Conservation (phyloP, 2,888 invertebrate genomes). For the Cataglyphis cursor region DNA sequence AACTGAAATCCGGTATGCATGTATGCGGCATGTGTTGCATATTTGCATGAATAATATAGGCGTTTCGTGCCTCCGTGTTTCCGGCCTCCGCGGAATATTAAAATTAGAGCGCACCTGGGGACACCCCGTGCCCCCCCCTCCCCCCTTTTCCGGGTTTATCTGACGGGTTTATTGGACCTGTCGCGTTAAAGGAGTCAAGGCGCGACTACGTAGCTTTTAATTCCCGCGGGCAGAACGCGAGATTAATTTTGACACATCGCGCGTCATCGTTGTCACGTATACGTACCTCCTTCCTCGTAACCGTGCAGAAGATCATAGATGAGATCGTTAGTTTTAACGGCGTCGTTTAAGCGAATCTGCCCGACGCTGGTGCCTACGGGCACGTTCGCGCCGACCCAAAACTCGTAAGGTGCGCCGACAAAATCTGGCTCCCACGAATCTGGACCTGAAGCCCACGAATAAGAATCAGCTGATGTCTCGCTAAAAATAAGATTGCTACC, state of each 20-base stretch:
- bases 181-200: conserved; percentile 36
- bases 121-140: neutral
- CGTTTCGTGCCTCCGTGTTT: conserved; percentile 15
- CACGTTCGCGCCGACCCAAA: conserved; percentile 96
- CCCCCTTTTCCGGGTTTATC: neutral
- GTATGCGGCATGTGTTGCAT: conserved; percentile 67
- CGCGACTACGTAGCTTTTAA: conserved; percentile 25
- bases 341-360: conserved; percentile 93
- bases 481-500: neutral
- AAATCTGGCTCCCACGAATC: conserved; percentile 91
- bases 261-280: neutral
- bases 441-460: conserved; percentile 85
- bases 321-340: conserved; percentile 89
- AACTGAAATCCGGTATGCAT: conserved; percentile 87
- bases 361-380: conserved; percentile 95
- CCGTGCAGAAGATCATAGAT: conserved; percentile 94
- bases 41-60: conserved; percentile 61
- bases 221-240: neutral
- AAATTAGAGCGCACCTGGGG: conserved; percentile 38
- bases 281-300: conserved; percentile 93
- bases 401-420: conserved; percentile 94
- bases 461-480: neutral
- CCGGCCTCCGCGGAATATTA: conserved; percentile 16
- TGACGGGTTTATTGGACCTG: conserved; percentile 28
- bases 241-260: conserved; percentile 43